A percentile compares a stretch with the other conserved stretches of the same genome.
Evolutionary conservation across 2,113 vertebrate species (phyloP).

Genomic region (Melanocharis versteri): DNA sequence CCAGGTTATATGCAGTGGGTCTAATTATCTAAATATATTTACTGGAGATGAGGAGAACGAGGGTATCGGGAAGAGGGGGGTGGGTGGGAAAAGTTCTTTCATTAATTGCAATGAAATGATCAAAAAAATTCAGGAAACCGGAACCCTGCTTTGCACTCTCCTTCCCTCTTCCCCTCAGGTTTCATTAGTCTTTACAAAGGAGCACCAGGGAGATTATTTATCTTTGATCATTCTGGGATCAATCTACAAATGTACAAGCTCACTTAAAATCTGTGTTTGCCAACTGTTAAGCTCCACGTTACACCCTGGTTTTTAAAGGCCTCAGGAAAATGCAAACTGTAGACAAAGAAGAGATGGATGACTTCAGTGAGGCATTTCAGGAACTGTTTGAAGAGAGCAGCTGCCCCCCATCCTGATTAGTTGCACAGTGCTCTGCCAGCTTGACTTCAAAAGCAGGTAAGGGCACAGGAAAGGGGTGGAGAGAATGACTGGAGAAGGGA

Average conservation of each 20-base stretch:
- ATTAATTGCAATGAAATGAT: conserved; percentile 41
- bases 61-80: not conserved
- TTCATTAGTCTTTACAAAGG: conserved; percentile 45
- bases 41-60: not conserved
- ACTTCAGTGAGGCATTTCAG: not conserved
- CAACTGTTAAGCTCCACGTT: conserved; percentile 29
- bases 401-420: conserved; percentile 40
- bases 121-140: not conserved
- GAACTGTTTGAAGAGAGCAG: conserved; percentile 25
- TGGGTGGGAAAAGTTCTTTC: not conserved
- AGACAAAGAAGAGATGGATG: not conserved
- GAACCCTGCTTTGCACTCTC: not conserved
- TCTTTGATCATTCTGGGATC: conserved; percentile 56
- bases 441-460: conserved; percentile 29
- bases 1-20: not conserved
- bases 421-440: not conserved
- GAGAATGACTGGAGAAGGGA: not conserved
- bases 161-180: not conserved
- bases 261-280: conserved; percentile 44
- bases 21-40: not conserved
- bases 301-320: conserved; percentile 8
- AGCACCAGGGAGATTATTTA: conserved; percentile 39
- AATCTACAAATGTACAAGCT: conserved; percentile 37
- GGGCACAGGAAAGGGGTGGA: not conserved
- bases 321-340: not conserved